Evolutionary conservation across 2,888 invertebrate genomes (phyloP), one percentile per base, ranked within the genome.

Genomic region (Trichopria drosophilae): DNA sequence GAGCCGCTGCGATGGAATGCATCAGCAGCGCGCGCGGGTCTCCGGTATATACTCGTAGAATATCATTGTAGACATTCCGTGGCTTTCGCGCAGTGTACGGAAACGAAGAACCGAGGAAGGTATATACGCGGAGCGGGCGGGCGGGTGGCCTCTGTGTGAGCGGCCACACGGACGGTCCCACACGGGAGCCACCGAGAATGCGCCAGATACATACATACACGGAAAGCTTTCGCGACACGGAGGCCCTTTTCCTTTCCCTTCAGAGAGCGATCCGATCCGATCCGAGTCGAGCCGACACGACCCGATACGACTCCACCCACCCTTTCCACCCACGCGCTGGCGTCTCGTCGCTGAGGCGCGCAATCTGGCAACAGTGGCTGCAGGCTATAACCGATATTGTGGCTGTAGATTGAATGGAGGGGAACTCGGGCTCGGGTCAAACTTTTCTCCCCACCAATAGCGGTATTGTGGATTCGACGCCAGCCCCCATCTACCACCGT

Each of bases 351-450:
- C 49, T 53, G 49, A 61, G 63, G 59, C 64, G 64, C 64, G 63
- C 70, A 71, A 71, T 71, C 71, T 71, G 71, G 71, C 71, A 71
- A 71, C 71, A 70, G 68, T 71, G 71, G 71, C 68, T 64, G 65
- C 67, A 64, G 68, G 68, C 69, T 73, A 73, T 71, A 73, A 72
- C 72, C 72, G 71, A 73, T 73, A 66, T 68, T 71, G 72, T 71
- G 65, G 64, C 72, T 68, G 67, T 68, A 69, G 70, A 73, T 72
- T 69, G 72, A 73, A 73, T 69, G 73, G 73, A 73, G 73, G 73
- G 73, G 73, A 72, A 73, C 71, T 71, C 72, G 72, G 68, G 73
- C 72, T 71, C 73, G 68, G 73, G 71, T 73, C 73, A 73, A 72
- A 71, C 69, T 67, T 68, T 55, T 55, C 58, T 55, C 48, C 70